phyloP scores from a whole-genome alignment of 2,888 invertebrate species.

The Amorpha juglandis region DNA sequence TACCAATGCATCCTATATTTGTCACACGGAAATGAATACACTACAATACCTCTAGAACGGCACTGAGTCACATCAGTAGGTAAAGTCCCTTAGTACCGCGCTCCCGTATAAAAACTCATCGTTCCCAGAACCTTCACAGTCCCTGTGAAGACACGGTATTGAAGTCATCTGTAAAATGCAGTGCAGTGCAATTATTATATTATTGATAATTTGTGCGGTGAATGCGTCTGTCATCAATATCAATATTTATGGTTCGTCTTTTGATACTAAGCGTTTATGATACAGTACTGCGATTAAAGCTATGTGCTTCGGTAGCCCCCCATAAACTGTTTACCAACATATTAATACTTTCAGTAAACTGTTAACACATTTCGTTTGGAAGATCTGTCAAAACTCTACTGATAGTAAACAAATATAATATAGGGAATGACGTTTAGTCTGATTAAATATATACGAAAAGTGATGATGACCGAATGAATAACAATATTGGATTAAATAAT shows the following conservation, averaged over 20 bases:
- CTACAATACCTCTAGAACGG: neutral
- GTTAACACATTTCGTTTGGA: no score
- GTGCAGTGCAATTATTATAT: constrained; percentile 29
- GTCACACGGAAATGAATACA: constrained; percentile 4
- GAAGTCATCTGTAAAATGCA: constrained; percentile 30
- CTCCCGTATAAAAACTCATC: constrained; percentile 29
- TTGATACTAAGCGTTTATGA: no score
- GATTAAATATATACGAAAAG: no score
- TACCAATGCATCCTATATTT: neutral
- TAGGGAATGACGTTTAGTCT: no score
- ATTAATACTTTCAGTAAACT: no score
- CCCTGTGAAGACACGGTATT: neutral
- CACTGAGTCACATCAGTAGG: constrained; percentile 18
- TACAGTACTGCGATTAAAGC: no score
- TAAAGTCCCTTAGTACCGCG: constrained; percentile 35
- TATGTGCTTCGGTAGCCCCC: no score
- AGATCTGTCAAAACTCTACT: no score
- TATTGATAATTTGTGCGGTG: constrained; percentile 30
- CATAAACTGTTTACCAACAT: no score
- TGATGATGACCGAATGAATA: no score
- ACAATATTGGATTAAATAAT: no score
- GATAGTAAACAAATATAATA: no score
- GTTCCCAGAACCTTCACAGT: constrained; percentile 9
- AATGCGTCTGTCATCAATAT: constrained; percentile 35
- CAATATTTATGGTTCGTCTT: constrained; percentile 23